These are phyloP conservation scores for Coregonus suidteri DNA, from an alignment of 2,797 vertebrate genomes.

Conservation along the genomic window DNA sequence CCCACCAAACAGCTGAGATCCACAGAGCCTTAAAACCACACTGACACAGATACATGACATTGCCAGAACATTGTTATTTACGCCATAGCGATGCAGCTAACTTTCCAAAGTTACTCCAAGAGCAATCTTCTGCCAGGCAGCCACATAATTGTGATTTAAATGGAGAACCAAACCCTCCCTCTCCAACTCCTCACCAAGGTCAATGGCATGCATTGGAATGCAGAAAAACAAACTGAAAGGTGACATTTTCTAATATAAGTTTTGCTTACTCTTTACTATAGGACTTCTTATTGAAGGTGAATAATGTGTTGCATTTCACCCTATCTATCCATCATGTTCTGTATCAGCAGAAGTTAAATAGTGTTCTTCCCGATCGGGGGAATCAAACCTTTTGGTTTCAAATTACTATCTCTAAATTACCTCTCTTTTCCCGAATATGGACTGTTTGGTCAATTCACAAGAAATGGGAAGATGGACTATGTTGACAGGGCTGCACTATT, in stretches of 20 bases:
- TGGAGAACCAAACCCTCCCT: not conserved
- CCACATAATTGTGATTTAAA: constrained; percentile 9
- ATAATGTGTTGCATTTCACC: not conserved
- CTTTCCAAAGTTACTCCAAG: constrained; percentile 15
- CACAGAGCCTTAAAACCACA: not conserved
- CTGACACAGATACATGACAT: not conserved
- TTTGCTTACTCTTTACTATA: not conserved
- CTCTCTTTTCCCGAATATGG: not conserved
- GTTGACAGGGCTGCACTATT: not conserved
- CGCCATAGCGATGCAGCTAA: not conserved
- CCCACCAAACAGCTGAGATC: constrained; percentile 2
- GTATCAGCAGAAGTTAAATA: not conserved
- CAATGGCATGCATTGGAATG: not conserved
- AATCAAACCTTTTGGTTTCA: not conserved
- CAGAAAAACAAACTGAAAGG: not conserved
- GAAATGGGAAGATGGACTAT: not conserved
- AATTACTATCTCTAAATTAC: not conserved
- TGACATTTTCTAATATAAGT: not conserved
- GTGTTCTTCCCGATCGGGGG: not conserved
- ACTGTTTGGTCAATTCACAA: not conserved
- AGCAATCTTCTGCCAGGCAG: constrained; percentile 12
- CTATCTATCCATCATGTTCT: not conserved
- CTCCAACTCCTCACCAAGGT: not conserved
- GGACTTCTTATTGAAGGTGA: not conserved
- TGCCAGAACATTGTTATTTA: not conserved